Evolutionary conservation across 2,797 vertebrate genomes (phyloP).

Genomic region (Cossypha caffra): DNA sequence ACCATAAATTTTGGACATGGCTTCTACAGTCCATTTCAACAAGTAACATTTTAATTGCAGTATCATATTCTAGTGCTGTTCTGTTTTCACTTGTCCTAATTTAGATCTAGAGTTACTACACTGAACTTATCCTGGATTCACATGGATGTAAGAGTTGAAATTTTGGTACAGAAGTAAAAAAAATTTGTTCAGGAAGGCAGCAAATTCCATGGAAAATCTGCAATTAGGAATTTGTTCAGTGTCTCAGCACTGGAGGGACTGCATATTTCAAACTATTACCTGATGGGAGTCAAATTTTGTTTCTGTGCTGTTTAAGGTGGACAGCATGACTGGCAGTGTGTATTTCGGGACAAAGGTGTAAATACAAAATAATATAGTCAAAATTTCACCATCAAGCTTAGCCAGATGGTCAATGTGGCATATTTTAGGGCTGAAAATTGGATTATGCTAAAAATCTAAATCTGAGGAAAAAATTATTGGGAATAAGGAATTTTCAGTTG

Average conservation of each 20-base stretch:
- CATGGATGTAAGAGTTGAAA: not conserved
- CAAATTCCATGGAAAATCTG: not conserved
- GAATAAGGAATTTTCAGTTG: not conserved
- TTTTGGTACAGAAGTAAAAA: not conserved
- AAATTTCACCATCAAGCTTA: not conserved
- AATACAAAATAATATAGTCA: not conserved
- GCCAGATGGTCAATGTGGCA: not conserved
- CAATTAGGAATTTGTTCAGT: not conserved
- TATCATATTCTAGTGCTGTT: not conserved
- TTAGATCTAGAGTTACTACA: not conserved
- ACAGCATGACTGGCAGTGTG: not conserved
- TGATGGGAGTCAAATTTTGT: not conserved
- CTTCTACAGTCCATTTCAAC: not conserved
- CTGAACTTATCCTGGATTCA: not conserved
- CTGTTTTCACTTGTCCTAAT: not conserved
- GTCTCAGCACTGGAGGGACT: not conserved
- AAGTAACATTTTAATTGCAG: not conserved
- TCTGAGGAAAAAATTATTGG: not conserved
- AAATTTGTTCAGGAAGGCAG: not conserved
- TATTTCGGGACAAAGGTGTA: not conserved
- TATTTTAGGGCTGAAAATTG: not conserved
- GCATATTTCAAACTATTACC: not conserved
- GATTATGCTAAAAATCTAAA: not conserved
- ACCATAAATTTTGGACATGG: not conserved
- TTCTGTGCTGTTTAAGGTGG: not conserved